A percentile compares a stretch with the other conserved stretches of the same genome.
Conservation (phyloP, 1,140 invertebrate species). For the Cepaea nemoralis region DNA sequence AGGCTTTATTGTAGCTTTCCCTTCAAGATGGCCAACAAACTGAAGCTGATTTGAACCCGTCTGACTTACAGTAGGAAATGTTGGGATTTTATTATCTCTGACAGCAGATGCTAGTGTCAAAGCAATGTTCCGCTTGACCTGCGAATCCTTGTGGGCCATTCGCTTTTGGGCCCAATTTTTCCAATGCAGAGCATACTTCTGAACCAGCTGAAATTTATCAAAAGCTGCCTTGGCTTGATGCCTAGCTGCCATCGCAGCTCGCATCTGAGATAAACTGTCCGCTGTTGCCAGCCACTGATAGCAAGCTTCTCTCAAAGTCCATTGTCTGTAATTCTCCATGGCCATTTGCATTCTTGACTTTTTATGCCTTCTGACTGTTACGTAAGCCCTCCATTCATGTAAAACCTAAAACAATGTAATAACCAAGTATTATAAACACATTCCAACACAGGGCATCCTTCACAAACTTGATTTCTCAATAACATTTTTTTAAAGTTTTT, state of each 20-base stretch:
- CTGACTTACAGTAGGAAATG: background rate
- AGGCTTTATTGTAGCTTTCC: background rate
- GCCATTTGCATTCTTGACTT: constrained; percentile 47
- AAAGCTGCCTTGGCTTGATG: constrained; percentile 55
- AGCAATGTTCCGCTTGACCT: constrained; percentile 1
- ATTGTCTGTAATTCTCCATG: constrained; percentile 40
- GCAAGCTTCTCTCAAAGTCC: constrained; percentile 51
- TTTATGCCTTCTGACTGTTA: constrained; percentile 50
- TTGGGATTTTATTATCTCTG: background rate
- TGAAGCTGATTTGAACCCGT: background rate
- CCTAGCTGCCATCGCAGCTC: constrained; percentile 54
- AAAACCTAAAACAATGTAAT: constrained; percentile 45
- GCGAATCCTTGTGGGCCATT: background rate
- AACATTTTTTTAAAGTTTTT: no score
- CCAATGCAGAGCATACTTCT: constrained; percentile 60
- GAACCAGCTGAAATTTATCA: constrained; percentile 49
- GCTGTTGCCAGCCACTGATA: constrained; percentile 59
- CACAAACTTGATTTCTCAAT: no score
- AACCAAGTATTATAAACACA: background rate
- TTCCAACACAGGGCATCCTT: no score
- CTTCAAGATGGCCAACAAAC: background rate
- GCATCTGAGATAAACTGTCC: constrained; percentile 50
- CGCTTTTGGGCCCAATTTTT: constrained; percentile 39
- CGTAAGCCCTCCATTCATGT: constrained; percentile 50
- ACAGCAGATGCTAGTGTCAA: constrained; percentile 6